phyloP scores from a whole-genome alignment of 2,113 vertebrate genomes.

The Peromyscus leucopus region DNA sequence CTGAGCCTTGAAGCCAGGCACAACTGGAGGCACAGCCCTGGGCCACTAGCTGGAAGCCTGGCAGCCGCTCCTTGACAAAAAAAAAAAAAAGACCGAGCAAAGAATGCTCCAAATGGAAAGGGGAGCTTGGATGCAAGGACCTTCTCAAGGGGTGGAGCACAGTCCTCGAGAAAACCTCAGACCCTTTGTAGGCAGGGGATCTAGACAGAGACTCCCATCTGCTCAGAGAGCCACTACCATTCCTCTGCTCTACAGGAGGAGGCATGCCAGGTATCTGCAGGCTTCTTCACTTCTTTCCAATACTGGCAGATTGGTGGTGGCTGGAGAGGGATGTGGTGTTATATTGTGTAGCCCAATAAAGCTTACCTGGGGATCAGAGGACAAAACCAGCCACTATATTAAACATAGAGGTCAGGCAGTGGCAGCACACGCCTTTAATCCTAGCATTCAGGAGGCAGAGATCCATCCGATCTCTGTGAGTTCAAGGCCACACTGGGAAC shows the following conservation, averaged over 20 bases:
- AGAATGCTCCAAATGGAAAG: background rate
- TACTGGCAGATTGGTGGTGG: background rate
- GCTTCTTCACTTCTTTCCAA: background rate
- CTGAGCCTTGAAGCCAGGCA: background rate
- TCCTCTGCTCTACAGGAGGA: background rate
- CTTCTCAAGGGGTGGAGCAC: background rate
- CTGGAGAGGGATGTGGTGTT: background rate
- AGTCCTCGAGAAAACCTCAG: background rate
- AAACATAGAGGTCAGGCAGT: too few species aligned
- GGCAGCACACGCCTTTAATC: too few species aligned
- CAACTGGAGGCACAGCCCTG: background rate
- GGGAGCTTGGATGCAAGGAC: background rate
- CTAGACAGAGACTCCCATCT: background rate
- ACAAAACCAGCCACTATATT: too few species aligned
- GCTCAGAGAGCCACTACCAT: background rate
- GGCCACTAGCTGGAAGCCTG: background rate
- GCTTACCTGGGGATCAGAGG: too few species aligned
- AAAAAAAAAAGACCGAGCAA: background rate
- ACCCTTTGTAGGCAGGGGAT: too few species aligned
- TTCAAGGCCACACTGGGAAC: too few species aligned
- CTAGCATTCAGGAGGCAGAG: too few species aligned
- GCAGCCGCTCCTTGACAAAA: background rate
- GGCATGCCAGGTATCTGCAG: fast-evolving
- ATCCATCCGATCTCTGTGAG: too few species aligned
- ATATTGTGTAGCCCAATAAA: too few species aligned